phyloP scores from a whole-genome alignment of 2,113 vertebrate species.

The Oncorhynchus masou region DNA sequence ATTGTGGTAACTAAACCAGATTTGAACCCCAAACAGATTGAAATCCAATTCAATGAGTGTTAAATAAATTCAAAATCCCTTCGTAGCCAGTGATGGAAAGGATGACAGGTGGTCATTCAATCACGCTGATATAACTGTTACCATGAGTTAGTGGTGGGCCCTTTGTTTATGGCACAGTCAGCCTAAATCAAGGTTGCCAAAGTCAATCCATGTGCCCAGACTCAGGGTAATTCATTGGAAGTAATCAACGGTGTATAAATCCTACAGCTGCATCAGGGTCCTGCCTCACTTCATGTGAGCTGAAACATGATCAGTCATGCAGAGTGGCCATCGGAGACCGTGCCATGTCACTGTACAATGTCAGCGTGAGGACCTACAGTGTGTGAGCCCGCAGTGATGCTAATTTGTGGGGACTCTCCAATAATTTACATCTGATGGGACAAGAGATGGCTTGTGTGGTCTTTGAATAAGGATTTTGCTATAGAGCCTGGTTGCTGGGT shows the following conservation, averaged over 20 bases:
- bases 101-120: neutral
- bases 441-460: neutral
- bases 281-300: conserved; percentile 36
- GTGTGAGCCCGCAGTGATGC: neutral
- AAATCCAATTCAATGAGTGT: neutral
- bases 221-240: conserved; percentile 31
- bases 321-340: conserved; percentile 3
- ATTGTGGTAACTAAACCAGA: neutral
- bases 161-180: conserved; percentile 50
- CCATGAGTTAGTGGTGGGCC: neutral
- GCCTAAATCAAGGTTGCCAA: conserved; percentile 22
- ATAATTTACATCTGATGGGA: neutral
- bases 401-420: neutral
- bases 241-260: conserved; percentile 34
- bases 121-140: neutral
- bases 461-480: neutral
- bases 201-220: conserved; percentile 10
- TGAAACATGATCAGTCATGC: conserved; percentile 17
- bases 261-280: conserved; percentile 33
- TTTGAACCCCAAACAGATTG: neutral
- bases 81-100: neutral
- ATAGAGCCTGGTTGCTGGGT: neutral
- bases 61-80: neutral
- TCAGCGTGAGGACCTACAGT: neutral
- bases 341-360: neutral